A percentile compares a stretch with the other conserved stretches of the same genome.
Evolutionary conservation across 2,888 invertebrate genomes (phyloP).

Genomic region (Pocota personata): DNA sequence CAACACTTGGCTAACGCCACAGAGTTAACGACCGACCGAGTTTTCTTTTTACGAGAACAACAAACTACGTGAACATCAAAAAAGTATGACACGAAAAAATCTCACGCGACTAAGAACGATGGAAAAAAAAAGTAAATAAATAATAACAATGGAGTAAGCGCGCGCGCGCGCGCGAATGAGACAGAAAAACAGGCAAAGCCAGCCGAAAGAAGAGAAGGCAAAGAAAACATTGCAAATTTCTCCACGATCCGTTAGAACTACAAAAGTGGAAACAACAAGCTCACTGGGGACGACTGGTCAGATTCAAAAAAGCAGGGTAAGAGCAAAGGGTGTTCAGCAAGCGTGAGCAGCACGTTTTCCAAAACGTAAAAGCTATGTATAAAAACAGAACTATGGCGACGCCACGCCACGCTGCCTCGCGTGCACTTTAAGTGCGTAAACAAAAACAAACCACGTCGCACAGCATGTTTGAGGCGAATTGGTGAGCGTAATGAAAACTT

Average conservation of each 20-base stretch:
- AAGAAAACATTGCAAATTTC: conserved; percentile 65
- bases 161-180: conserved; percentile 20
- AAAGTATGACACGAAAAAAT: conserved; percentile 43
- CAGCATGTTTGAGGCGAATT: conserved; percentile 58
- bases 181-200: conserved; percentile 17
- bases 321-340: conserved; percentile 30
- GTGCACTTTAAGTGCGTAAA: conserved; percentile 61
- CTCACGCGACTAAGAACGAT: conserved; percentile 42
- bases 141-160: conserved; percentile 44
- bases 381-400: conserved; percentile 38
- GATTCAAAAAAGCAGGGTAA: background rate
- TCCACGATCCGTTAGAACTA: conserved; percentile 59
- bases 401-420: conserved; percentile 36
- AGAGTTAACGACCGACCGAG: conserved; percentile 65
- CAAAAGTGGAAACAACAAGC: conserved; percentile 33
- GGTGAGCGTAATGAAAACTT: background rate
- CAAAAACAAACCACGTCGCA: conserved; percentile 58
- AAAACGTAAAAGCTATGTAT: conserved; percentile 53
- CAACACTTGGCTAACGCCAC: conserved; percentile 28
- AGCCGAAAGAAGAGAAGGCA: conserved; percentile 17
- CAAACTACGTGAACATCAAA: conserved; percentile 45
- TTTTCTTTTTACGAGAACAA: conserved; percentile 59
- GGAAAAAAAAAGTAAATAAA: conserved; percentile 38
- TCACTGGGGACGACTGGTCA: background rate
- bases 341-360: conserved; percentile 68